Base-by-base conservation (phyloP, 2,797 vertebrate genomes). In the Anniella stebbinsi region DNA sequence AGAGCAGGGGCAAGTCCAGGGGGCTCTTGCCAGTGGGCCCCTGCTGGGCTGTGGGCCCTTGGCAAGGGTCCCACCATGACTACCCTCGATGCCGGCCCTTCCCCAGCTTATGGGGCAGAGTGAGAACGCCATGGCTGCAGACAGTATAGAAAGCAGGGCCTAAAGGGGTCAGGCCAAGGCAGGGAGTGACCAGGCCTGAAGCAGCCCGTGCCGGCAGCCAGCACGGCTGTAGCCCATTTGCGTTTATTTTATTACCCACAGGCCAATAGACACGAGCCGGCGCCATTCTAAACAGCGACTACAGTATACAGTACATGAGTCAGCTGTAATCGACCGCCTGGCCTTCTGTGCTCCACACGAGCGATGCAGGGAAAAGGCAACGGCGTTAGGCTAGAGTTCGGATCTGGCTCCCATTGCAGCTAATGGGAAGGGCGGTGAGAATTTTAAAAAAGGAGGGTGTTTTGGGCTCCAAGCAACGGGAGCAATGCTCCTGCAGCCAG, bases 201-300 rank as follows among this genome's bases (percentile, higher is more conserved):
- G 90, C 94, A 91, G 95, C 66, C 86, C 88, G 80, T 84, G 88
- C 92, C 94, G 95, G 92, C 92, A 94, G 93, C 88, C 72, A 89
- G 80, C 48, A 92, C 80, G 77, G 18, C 60, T 92, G 87, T 67
- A 84, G 84, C 93, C 95, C 38, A 89, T 92, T 90, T 93, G 93
- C 95, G 95, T 96, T 97, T 96, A 67, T 4, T 83, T 67, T 84
- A 97, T 97, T 96, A 96, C 96, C 96, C 96, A 91, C 95, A 93
- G 93, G 88, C 95, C 92, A 86, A 90, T 67, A 92, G 96, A 96
- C 88, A 75, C 13, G 81, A 91, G 95, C 96, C 96, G 96, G 90
- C 90, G 95, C 95, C 96, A 97, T 96, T 97, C 96, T 95, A 96
- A 96, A 95, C 93, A 89, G 92, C 91, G 80, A 94, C 66, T 23